A percentile compares a stretch with the other conserved stretches of the same genome.
phyloP scores from a whole-genome alignment of 2,888 invertebrate species.

The Caenorhabditis sp. region DNA sequence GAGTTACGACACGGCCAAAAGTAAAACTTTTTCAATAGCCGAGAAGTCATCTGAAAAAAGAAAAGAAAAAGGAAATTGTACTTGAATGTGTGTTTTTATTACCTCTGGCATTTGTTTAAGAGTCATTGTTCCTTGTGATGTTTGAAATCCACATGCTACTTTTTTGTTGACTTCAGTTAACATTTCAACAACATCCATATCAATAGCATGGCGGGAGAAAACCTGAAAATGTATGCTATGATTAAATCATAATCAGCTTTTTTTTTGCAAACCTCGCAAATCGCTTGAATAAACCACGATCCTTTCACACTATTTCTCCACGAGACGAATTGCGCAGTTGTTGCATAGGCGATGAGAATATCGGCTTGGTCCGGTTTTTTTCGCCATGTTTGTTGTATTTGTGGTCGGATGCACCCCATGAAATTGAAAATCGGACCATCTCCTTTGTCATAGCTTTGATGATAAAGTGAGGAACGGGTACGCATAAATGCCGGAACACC shows the following conservation, averaged over 20 bases:
- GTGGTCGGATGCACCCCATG: conserved; percentile 35
- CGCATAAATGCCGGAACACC: conserved; percentile 20
- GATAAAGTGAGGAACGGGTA: background rate
- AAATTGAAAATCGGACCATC: conserved; percentile 36
- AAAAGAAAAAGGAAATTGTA: background rate
- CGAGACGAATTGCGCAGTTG: conserved; percentile 67
- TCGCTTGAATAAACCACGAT: conserved; percentile 70
- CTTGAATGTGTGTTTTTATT: background rate
- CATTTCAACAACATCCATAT: conserved; percentile 55
- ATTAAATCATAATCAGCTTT: too few species aligned
- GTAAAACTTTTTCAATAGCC: conserved; percentile 66
- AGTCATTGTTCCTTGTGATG: conserved; percentile 25
- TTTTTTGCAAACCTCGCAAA: conserved; percentile 61
- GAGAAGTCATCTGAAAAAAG: conserved; percentile 50
- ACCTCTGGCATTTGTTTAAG: conserved; percentile 38
- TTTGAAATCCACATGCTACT: conserved; percentile 39
- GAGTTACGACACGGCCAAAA: conserved; percentile 62
- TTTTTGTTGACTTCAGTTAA: conserved; percentile 54
- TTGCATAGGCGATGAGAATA: conserved; percentile 69
- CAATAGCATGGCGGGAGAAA: conserved; percentile 45
- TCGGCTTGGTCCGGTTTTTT: conserved; percentile 66
- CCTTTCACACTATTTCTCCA: conserved; percentile 69
- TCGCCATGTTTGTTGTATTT: conserved; percentile 21
- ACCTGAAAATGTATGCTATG: conserved; percentile 32
- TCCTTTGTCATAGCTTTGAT: conserved; percentile 4